phyloP scores from a whole-genome alignment of 2,888 invertebrate genomes.

The Molorchus minor region DNA sequence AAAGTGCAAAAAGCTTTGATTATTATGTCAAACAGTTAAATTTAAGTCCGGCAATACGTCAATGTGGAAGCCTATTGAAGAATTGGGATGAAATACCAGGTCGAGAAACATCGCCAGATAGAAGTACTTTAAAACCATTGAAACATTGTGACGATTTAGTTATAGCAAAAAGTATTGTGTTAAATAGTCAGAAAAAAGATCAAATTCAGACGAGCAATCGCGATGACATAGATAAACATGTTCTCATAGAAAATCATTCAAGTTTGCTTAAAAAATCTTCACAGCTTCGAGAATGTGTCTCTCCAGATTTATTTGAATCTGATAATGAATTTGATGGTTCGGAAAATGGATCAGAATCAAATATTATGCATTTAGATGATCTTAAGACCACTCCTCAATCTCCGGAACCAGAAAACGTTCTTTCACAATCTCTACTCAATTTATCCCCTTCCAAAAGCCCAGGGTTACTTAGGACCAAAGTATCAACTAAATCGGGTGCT shows the following conservation, averaged over 20 bases:
- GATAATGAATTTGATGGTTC: slow-evolving; percentile 45
- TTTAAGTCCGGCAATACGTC: slow-evolving; percentile 60
- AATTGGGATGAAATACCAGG: slow-evolving; percentile 73
- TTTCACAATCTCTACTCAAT: slow-evolving; percentile 18
- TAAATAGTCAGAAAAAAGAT: too few relatives aligned
- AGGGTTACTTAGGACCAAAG: not conserved
- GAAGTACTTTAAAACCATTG: too few relatives aligned
- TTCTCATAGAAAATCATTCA: too few relatives aligned
- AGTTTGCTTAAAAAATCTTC: not conserved
- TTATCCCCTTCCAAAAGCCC: slow-evolving; percentile 14
- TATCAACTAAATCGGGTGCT: not conserved
- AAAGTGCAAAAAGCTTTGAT: slow-evolving; percentile 6
- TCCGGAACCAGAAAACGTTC: not conserved
- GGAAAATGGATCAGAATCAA: too few relatives aligned
- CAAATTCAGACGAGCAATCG: too few relatives aligned
- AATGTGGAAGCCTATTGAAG: slow-evolving; percentile 66
- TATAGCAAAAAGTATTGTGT: too few relatives aligned
- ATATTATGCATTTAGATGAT: too few relatives aligned
- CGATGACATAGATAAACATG: too few relatives aligned
- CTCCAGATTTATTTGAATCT: slow-evolving; percentile 57
- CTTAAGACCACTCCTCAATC: too few relatives aligned
- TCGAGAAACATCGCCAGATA: slow-evolving; percentile 67
- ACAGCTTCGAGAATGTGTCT: slow-evolving; percentile 34
- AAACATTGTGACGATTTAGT: too few relatives aligned
- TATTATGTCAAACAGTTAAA: slow-evolving; percentile 37